Evolutionary conservation across 1,140 invertebrate genomes (phyloP), one percentile per base, ranked within the genome.

Genomic region (Tigriopus japonicus): DNA sequence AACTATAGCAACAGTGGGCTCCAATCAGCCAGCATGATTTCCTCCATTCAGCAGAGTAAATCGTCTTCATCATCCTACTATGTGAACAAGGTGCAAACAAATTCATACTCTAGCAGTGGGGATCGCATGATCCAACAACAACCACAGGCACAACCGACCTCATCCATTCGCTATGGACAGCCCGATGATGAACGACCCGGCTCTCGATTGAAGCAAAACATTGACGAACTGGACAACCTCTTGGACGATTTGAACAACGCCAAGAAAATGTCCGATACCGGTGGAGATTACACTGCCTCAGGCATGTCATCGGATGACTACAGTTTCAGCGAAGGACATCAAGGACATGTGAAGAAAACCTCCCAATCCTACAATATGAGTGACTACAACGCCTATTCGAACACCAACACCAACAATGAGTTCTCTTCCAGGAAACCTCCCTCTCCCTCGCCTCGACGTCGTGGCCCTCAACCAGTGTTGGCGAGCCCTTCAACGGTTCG

Each of bases 241-340:
- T 19, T 61, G 17, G 52, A 52, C 40, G 59, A 61, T 21, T 41
- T 61, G 49, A 61, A 61, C 59, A 56, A 61, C 40, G 59, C 59
- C 21, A 17, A 51, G 40, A 52, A 53, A 10, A 21, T 60, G 43
- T 53, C 58, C 1, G 52, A 54, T 7, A 28, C 17, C 21, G 52
- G 52, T 6, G 42, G 42, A 12, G 45, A 51, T 21, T 60, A 14
- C 21, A 52, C 45, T 51, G 15, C n/a, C 43, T 61, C 45, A 13
- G 19, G 42, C 17, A 23, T 53, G n/a, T 23, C 43, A 15, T 56
- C 43, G n/a, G 59, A 61, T 15, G 59, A 61, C 40, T 61, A 61
- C 51, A 53, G 59, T 19, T 21, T 23, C 6, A 53, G 17, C 24
- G 52, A 19, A 10, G 52, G 45, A 12, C 21, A 15, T 21, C 28